phyloP scores from a whole-genome alignment of 2,888 invertebrate species.

The Leptopterna dolabrata region DNA sequence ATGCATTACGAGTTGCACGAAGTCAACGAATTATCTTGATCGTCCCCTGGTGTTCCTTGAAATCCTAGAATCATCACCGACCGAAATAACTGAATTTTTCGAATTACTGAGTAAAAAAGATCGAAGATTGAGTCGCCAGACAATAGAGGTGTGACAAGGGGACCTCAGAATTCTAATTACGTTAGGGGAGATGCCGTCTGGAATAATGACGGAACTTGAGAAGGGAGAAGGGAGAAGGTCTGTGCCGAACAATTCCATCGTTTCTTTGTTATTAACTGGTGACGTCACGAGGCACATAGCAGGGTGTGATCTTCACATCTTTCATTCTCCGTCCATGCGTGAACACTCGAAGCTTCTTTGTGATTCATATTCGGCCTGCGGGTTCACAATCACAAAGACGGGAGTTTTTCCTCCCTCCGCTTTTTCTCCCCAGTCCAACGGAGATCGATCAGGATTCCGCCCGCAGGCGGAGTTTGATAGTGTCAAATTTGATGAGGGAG shows the following conservation, averaged over 20 bases:
- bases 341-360: background rate
- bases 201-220: background rate
- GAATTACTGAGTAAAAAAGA: background rate
- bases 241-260: background rate
- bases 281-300: conserved; percentile 13
- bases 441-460: background rate
- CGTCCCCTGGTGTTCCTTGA: background rate
- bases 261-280: conserved; percentile 19
- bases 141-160: conserved; percentile 39
- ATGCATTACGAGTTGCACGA: no score
- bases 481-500: background rate
- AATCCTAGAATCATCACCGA: background rate
- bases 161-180: conserved; percentile 16
- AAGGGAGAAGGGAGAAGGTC: background rate
- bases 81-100: background rate
- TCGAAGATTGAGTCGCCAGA: background rate
- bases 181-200: background rate
- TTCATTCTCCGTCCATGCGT: background rate
- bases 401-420: background rate
- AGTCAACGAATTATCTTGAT: background rate
- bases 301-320: conserved; percentile 8
- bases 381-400: background rate
- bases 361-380: conserved; percentile 11
- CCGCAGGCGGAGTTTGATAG: background rate
- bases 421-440: background rate